These are phyloP conservation scores for Lasioglossum oenotherae DNA, from an alignment of 2,888 invertebrate species.

Conservation along the genomic window DNA sequence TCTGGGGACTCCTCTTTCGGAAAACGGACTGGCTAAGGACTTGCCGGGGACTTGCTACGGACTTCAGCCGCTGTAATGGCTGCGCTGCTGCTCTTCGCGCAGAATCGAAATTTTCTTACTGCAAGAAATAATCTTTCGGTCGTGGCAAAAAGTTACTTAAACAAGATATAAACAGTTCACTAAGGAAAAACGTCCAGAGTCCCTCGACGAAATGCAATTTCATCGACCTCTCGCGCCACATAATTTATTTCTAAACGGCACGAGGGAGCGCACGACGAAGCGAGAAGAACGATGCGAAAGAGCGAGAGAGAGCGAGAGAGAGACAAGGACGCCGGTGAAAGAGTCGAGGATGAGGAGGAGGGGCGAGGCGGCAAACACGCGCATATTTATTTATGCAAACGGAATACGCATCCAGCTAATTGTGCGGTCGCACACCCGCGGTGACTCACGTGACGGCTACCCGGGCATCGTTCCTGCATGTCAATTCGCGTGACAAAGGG, in stretches of 20 bases:
- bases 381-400: slow-evolving; percentile 79
- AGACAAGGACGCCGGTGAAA: slow-evolving; percentile 1
- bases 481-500: slow-evolving; percentile 75
- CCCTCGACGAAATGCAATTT: too few relatives aligned
- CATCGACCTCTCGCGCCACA: background rate
- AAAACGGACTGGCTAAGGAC: background rate
- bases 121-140: background rate
- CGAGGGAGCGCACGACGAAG: background rate
- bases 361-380: slow-evolving; percentile 61
- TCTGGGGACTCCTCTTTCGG: background rate
- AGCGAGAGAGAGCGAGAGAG: background rate
- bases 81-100: background rate
- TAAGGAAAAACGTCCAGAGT: background rate
- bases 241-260: background rate
- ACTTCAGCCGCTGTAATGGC: background rate
- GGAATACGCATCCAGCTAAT: slow-evolving; percentile 78
- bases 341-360: background rate
- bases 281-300: background rate
- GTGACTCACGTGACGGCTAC: slow-evolving; percentile 75
- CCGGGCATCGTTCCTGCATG: slow-evolving; percentile 64
- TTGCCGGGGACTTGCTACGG: background rate
- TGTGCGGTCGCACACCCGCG: slow-evolving; percentile 74
- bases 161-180: too few relatives aligned
- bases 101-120: background rate
- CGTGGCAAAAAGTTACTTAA: background rate